Percentiles rank a stretch among this genome's conserved stretches.
These are phyloP conservation scores for Ellobium chinense DNA, from an alignment of 2,888 invertebrate genomes.

Conservation along the genomic window DNA sequence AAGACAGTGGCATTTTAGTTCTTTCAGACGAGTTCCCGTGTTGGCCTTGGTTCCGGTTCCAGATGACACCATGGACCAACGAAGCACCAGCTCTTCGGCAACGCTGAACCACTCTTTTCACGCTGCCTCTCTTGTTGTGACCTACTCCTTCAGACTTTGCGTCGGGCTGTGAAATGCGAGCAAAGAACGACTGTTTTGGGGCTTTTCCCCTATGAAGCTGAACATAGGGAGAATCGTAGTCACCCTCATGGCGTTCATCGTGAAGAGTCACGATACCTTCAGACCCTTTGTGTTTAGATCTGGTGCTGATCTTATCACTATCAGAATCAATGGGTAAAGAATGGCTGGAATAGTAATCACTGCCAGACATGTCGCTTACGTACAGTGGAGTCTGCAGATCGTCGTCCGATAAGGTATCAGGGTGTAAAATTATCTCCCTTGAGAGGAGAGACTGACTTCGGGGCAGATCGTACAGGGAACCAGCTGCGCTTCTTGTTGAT, in stretches of 20 bases:
- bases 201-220: not conserved
- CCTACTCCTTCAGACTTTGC: not conserved
- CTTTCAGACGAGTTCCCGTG: not conserved
- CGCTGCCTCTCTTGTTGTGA: not conserved
- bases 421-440: constrained; percentile 12
- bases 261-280: not conserved
- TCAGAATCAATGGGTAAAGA: constrained; percentile 19
- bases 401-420: not conserved
- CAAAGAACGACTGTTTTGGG: no score
- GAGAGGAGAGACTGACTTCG: not conserved
- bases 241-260: not conserved
- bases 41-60: not conserved
- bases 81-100: constrained; percentile 17
- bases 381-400: not conserved
- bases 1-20: not conserved
- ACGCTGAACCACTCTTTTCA: constrained; percentile 2
- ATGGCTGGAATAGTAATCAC: constrained; percentile 22
- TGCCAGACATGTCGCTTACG: not conserved
- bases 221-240: not conserved
- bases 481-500: not conserved
- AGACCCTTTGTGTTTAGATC: not conserved
- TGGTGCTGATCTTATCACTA: not conserved
- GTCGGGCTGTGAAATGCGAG: not conserved
- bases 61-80: not conserved
- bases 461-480: not conserved